Evolutionary conservation across 2,888 invertebrate genomes (phyloP), one percentile per base, ranked within the genome.

Genomic region (Chalcosyrphus nemorum): DNA sequence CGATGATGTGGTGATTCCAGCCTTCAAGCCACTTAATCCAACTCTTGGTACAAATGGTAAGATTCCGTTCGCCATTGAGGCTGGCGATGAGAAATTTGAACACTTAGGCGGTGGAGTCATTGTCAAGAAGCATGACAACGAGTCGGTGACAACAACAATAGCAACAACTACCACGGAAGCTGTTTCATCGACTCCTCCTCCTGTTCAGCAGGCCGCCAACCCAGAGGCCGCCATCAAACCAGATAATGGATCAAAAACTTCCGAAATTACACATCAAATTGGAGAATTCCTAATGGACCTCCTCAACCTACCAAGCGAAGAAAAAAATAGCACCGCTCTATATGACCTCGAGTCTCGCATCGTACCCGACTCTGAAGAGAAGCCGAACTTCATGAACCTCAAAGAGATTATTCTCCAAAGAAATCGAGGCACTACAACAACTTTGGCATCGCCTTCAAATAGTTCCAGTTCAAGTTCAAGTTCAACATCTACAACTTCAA

Each of bases 41-140:
- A 89, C 88, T 0, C 50, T 89, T 13, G 88, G 86, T 2, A 84
- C 88, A 2, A 87, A 88, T 1, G 88, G 89, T 4, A 88, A 89
- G 21, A 80, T 86, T 50, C 86, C 89, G 1, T 88, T 90, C 17
- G 89, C 88, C n/a, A 88, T 89, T 57, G 88, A 88, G 4, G 87
- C 88, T 0, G 88, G 86, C 41, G 87, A 88, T 45, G 89, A 89
- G 15, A 89, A 88, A 66, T 91, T 91, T 41, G 91, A 91, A 75
- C 91, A 91, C 81, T 86, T 91, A 3, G 92, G 92, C 0, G 92
- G 90, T 3, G 91, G 92, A 1, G 92, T 91, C 1, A 90, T 91
- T 21, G 90, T 90, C n/a, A 92, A 91, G 80, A 91, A 91, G 72
- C 89, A 89, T 32, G 90, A 90, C 21, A 88, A 87, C 27, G 70